Evolutionary conservation across 2,888 invertebrate genomes (phyloP).

Genomic region (Synergus itoensis): DNA sequence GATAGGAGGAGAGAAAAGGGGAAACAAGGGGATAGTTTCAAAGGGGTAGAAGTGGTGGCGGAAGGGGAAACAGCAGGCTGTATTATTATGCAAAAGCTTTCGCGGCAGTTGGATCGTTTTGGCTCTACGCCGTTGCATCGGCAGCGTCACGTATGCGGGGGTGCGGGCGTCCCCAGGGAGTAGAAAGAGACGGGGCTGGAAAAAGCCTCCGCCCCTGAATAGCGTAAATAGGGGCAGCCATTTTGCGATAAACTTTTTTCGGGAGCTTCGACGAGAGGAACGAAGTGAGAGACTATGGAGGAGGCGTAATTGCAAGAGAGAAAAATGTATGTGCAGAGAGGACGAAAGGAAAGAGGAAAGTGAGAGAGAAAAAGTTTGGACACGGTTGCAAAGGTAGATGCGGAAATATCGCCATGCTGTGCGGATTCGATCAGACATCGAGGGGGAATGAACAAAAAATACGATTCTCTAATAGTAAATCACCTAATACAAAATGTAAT

Average conservation of each 20-base stretch:
- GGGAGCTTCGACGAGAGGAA: slow-evolving; percentile 59
- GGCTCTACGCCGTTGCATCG: slow-evolving; percentile 66
- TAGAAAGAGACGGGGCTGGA: slow-evolving; percentile 56
- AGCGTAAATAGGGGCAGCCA: slow-evolving; percentile 78
- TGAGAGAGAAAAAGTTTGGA: slow-evolving; percentile 71
- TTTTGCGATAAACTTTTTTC: slow-evolving; percentile 74
- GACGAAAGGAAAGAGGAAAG: slow-evolving; percentile 45
- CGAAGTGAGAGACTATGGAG: slow-evolving; percentile 35
- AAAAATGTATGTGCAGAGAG: slow-evolving; percentile 44
- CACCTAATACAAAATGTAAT: background rate
- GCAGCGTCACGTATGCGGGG: slow-evolving; percentile 54
- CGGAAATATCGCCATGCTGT: slow-evolving; percentile 61
- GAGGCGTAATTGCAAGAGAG: slow-evolving; percentile 41
- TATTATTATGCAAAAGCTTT: slow-evolving; percentile 78
- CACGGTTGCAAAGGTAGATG: slow-evolving; percentile 66
- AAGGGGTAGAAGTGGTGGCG: slow-evolving; percentile 54
- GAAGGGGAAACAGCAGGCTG: slow-evolving; percentile 69
- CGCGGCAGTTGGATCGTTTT: slow-evolving; percentile 76
- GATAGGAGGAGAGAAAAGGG: slow-evolving; percentile 57
- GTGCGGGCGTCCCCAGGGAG: slow-evolving; percentile 48
- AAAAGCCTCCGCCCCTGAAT: slow-evolving; percentile 73
- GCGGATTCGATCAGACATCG: slow-evolving; percentile 43
- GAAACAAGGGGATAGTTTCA: slow-evolving; percentile 54
- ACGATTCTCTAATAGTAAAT: background rate
- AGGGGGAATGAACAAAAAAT: slow-evolving; percentile 42